These are phyloP conservation scores for Sciaenops ocellatus DNA, from an alignment of 2,797 vertebrate genomes.

Conservation along the genomic window DNA sequence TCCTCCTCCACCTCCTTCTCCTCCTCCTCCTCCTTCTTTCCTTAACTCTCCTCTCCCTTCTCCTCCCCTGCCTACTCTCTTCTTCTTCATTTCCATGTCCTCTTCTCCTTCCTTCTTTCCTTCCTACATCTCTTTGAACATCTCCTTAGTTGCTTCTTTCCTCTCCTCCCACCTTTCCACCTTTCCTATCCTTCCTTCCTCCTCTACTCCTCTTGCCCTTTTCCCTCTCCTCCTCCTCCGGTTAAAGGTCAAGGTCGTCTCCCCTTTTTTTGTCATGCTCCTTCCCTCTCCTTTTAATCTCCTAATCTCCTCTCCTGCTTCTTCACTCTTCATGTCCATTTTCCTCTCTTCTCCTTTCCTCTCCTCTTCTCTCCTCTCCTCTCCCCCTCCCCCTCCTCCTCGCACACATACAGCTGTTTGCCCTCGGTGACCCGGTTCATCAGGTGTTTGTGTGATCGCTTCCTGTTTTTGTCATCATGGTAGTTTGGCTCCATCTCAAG, in stretches of 20 bases:
- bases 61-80: too few species aligned
- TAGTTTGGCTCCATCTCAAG: not conserved
- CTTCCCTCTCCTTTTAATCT: too few species aligned
- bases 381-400: not conserved
- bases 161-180: too few species aligned
- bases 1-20: not conserved
- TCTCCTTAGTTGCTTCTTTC: too few species aligned
- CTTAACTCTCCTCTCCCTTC: not conserved
- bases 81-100: not conserved
- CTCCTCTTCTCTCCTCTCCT: not conserved
- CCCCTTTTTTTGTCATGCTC: too few species aligned
- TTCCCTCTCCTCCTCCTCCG: too few species aligned
- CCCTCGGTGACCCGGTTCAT: conserved; percentile 38
- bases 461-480: conserved; percentile 56
- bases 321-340: too few species aligned
- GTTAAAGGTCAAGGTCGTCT: not conserved
- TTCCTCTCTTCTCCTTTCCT: not conserved
- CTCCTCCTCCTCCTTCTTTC: not conserved
- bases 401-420: conserved; percentile 24
- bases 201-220: not conserved
- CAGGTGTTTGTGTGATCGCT: conserved; percentile 35
- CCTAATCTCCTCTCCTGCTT: too few species aligned
- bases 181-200: too few species aligned
- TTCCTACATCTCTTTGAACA: not conserved
- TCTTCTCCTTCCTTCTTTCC: too few species aligned